Base-by-base conservation (phyloP, 2,113 vertebrate genomes). In the Cavia aperea region DNA sequence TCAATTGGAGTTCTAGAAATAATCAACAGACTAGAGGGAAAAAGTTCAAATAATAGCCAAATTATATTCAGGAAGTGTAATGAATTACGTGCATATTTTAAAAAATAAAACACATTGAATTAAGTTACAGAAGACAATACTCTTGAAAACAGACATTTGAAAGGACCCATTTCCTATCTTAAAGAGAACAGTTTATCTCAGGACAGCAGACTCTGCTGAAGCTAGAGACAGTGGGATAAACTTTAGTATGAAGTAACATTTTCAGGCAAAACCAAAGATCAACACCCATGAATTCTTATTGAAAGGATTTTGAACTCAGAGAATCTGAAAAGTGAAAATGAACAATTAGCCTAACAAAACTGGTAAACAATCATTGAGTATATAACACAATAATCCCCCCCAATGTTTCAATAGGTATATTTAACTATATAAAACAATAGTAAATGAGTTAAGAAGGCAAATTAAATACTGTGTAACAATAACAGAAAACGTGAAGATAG, bases 91-190 rank as follows among this genome's bases (percentile, higher is more conserved):
- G 8, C 13, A 51, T 81, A 72, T 86, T 86, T 77, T 33, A 78
- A 82, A 49, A 51, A 51, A 51, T 51, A 51, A 51, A 4, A 73
- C 29, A 88, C 15, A 79, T 13, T 84, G 26, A 83, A 87, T 36
- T 79, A 90, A 72, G 66, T 84, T 88, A 58, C 31, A 51, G 60
- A 89, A 82, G 56, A 81, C 75, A 86, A 73, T 46, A 89, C n/a
- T 95, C 92, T 95, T 88, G 77, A 87, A 89, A 92, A 51, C 29
- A 73, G 29, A 24, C 26, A 9, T 39, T 86, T 36, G 15, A 63
- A 95, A 93, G 46, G 68, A 72, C 31, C 70, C 43, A 84, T 58
- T 79, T 54, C 33, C 26, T 83, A 5, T 26, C 10, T 46, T 75
- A 49, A 85, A 46, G 31, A 79, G 39, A 94, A 88, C 56, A 75